Conservation (phyloP, 2,888 invertebrate species). For the Oasisia sp. region DNA sequence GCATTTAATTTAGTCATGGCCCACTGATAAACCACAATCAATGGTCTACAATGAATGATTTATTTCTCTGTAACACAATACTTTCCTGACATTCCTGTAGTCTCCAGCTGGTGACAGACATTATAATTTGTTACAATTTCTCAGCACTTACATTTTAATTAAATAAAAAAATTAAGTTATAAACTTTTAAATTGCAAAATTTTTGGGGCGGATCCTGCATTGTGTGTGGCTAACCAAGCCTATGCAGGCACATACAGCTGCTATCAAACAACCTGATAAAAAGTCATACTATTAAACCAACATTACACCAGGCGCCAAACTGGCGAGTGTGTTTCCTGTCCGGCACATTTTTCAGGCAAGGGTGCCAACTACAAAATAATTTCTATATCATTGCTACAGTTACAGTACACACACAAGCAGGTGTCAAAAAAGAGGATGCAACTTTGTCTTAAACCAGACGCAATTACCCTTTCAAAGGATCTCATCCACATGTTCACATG, state of each 20-base stretch:
- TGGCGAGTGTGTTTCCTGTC: not conserved
- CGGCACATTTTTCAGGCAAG: not conserved
- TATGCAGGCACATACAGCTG: not conserved
- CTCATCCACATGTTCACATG: not conserved
- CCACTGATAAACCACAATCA: too few relatives aligned
- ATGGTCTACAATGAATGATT: too few relatives aligned
- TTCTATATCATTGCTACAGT: not conserved
- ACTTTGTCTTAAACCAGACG: not conserved
- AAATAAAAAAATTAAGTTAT: too few relatives aligned
- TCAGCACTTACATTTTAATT: too few relatives aligned
- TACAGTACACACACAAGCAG: not conserved
- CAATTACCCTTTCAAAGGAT: not conserved
- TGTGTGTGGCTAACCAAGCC: not conserved
- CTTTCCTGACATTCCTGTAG: too few relatives aligned
- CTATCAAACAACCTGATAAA: not conserved
- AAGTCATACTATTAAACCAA: not conserved
- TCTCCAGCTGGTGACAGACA: too few relatives aligned
- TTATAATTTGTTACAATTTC: not conserved
- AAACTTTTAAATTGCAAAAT: not conserved
- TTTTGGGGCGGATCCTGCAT: not conserved
- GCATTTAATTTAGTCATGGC: too few relatives aligned
- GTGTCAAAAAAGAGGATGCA: not conserved
- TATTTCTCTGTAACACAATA: too few relatives aligned
- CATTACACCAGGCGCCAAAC: slow-evolving; percentile 1
- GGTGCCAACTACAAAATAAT: not conserved